A percentile compares a stretch with the other conserved stretches of the same genome.
phyloP scores from a whole-genome alignment of 2,797 vertebrate genomes.

The Spea hammondii region DNA sequence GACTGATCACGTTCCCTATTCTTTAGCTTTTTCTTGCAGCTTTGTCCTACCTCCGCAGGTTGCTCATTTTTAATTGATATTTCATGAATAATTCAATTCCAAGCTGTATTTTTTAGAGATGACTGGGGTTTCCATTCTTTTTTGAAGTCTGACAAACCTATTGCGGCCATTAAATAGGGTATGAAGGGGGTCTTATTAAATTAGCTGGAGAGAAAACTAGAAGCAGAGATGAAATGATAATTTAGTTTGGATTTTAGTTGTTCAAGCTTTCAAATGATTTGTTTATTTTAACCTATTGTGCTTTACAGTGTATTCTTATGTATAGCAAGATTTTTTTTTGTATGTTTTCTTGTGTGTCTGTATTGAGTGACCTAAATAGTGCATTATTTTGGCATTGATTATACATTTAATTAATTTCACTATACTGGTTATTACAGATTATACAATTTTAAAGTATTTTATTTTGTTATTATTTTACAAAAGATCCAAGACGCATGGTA shows the following conservation, averaged over 20 bases:
- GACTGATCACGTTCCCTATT: conserved; percentile 40
- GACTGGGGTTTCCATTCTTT: conserved; percentile 48
- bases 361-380: background rate
- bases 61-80: conserved; percentile 57
- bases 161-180: conserved; percentile 44
- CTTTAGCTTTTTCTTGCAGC: conserved; percentile 38
- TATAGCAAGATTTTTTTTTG: background rate
- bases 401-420: background rate
- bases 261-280: conserved; percentile 17
- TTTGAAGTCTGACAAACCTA: conserved; percentile 50
- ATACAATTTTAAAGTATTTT: background rate
- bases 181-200: conserved; percentile 53
- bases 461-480: conserved; percentile 5
- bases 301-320: background rate
- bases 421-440: background rate
- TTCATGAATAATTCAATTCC: conserved; percentile 56
- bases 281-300: conserved; percentile 19
- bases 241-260: conserved; percentile 31
- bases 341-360: background rate
- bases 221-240: conserved; percentile 41
- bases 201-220: conserved; percentile 41
- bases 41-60: background rate
- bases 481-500: conserved; percentile 3
- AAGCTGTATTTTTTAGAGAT: conserved; percentile 51
- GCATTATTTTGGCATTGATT: conserved; percentile 6